Evolutionary conservation across 2,797 vertebrate genomes (phyloP).

Genomic region (Rhinophrynus dorsalis): DNA sequence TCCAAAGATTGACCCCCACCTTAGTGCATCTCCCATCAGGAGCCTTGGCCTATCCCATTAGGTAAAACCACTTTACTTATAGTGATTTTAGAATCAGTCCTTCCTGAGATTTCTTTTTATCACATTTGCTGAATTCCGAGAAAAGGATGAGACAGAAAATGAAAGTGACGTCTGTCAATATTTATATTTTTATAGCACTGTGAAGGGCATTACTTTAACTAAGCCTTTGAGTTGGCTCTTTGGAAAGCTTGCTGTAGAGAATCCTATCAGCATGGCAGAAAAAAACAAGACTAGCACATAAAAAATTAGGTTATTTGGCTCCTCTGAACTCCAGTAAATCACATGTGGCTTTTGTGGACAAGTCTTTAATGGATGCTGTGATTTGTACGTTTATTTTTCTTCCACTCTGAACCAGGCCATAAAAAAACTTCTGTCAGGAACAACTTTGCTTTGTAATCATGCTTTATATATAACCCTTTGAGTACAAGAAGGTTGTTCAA

Average conservation of each 20-base stretch:
- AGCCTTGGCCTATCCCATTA: too few relatives aligned
- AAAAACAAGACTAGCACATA: constrained; percentile 30
- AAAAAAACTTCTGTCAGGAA: constrained; percentile 22
- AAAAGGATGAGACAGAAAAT: too few relatives aligned
- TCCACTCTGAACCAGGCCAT: constrained; percentile 15
- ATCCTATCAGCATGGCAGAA: constrained; percentile 1
- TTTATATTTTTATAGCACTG: constrained; percentile 8
- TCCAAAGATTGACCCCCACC: too few relatives aligned
- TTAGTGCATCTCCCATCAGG: too few relatives aligned
- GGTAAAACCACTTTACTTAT: too few relatives aligned
- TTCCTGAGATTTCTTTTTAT: too few relatives aligned
- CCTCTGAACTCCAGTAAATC: constrained; percentile 28
- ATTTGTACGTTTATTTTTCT: constrained; percentile 37
- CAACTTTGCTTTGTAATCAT: constrained; percentile 7
- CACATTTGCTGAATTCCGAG: too few relatives aligned
- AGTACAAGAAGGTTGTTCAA: too few relatives aligned
- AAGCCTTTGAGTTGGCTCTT: constrained; percentile 14
- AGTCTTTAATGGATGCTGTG: constrained; percentile 38
- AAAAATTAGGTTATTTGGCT: constrained; percentile 33
- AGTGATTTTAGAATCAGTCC: too few relatives aligned
- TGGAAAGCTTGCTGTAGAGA: constrained; percentile 7
- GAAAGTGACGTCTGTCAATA: constrained; percentile 2
- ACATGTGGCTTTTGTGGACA: constrained; percentile 36
- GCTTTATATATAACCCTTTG: too few relatives aligned
- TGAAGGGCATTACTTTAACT: constrained; percentile 23